phyloP scores from a whole-genome alignment of 2,797 vertebrate genomes.

The Hippoglossus hippoglossus region DNA sequence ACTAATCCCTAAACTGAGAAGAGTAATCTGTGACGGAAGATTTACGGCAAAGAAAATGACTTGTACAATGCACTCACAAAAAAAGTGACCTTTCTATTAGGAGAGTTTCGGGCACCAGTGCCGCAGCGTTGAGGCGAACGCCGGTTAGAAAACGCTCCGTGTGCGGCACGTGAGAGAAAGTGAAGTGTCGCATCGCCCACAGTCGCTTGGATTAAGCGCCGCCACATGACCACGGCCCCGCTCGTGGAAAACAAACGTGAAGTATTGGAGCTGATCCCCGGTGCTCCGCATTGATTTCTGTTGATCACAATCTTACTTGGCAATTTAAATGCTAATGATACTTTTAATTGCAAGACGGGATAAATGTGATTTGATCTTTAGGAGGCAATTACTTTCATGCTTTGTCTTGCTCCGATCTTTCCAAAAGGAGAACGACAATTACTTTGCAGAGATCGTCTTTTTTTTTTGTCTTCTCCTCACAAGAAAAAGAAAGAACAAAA shows the following conservation, averaged over 20 bases:
- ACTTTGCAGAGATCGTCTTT: conserved; percentile 51
- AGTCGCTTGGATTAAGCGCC: conserved; percentile 51
- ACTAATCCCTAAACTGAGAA: conserved; percentile 85
- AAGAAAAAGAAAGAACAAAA: conserved; percentile 60
- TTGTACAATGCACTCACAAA: conserved; percentile 67
- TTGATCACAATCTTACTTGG: conserved; percentile 86
- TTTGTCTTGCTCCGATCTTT: conserved; percentile 75
- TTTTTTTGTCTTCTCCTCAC: conserved; percentile 19
- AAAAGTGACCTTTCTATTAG: conserved; percentile 62
- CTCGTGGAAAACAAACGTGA: conserved; percentile 43
- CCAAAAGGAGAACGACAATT: conserved; percentile 70
- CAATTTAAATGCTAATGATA: conserved; percentile 89
- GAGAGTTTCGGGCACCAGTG: conserved; percentile 13
- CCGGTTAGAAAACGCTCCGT: conserved; percentile 24
- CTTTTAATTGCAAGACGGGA: conserved; percentile 84
- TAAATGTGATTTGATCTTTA: conserved; percentile 81
- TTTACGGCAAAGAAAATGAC: conserved; percentile 75
- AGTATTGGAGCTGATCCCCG: conserved; percentile 60
- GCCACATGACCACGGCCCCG: conserved; percentile 27
- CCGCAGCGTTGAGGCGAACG: conserved; percentile 41
- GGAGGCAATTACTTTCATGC: conserved; percentile 81
- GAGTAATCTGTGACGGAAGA: conserved; percentile 79
- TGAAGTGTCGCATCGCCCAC: conserved; percentile 43
- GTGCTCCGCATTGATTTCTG: conserved; percentile 82
- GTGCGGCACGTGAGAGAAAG: conserved; percentile 22